Base-by-base conservation (phyloP, 2,888 invertebrate species). In the Drosophila anceps region DNA sequence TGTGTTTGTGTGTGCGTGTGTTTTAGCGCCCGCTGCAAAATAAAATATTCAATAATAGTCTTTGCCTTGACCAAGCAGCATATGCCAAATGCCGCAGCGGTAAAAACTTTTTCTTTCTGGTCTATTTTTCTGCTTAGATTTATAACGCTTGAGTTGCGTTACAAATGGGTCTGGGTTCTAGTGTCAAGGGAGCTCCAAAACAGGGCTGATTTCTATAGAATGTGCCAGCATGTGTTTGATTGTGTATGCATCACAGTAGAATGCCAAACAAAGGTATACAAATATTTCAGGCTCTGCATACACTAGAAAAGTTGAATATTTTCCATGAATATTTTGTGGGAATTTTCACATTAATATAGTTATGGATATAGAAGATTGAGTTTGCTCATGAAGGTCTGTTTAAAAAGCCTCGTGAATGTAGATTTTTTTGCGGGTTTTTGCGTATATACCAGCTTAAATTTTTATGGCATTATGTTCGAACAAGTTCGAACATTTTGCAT, bases 51-150 rank as follows among this genome's bases (percentile, higher is more conserved):
- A 75, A 90, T 88, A 83, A 90, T 80, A 81, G 59, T 76, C 69
- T 74, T 90, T 55, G 84, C 72, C 87, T 84, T 90, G 89, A 84
- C 90, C 84, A 90, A 57, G 62, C 55, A 44, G 83, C 90, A 88
- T 85, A 90, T 88, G 90, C 73, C 76, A 71, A 85, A 43, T 68
- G 85, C 76, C 69, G 66, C 69, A 87, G 58, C 53, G 53, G 33
- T 54, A 54, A 39, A 39, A 54, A 64, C 67, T 67, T 59, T 60
- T 41, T 66, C 43, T 55, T 75, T 57, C 18, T 48, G 24, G 55
- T 54, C 51, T 35, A 27, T 41, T 35, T 58, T 20, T 20, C 18
- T 37, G 13, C 48, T 61, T 12, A 29, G 60, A 69, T 60, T 63
- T 61, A 76, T 54, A 64, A 46, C 46, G 69, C 60, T 69, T 44